Conservation (phyloP, 2,113 vertebrate species). For the Danio rerio region DNA sequence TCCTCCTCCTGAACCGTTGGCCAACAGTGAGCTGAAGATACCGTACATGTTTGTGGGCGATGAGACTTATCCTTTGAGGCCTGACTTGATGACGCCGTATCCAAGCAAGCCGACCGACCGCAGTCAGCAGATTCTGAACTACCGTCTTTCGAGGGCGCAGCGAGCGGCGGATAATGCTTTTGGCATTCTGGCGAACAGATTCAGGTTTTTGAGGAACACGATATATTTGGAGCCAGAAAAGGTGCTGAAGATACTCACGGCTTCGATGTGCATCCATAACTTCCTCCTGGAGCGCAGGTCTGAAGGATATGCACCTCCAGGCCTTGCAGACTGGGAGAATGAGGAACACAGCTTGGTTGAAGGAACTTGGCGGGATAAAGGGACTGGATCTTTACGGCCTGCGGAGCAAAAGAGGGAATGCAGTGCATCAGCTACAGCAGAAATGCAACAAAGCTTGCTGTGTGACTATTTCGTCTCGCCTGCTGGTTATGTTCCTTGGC, state of each 20-base stretch:
- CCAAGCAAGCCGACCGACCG: constrained; percentile 17
- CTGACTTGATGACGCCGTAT: constrained; percentile 28
- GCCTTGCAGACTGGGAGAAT: constrained; percentile 35
- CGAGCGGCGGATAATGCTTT: constrained; percentile 45
- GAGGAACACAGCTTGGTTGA: constrained; percentile 33
- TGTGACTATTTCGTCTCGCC: constrained; percentile 34
- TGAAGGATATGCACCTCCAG: constrained; percentile 36
- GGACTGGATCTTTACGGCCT: not conserved
- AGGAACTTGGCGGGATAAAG: constrained; percentile 41
- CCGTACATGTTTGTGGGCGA: constrained; percentile 47
- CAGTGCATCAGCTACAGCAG: not conserved
- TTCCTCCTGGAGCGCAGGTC: constrained; percentile 36
- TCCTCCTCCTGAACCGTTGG: constrained; percentile 21
- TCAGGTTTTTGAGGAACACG: constrained; percentile 36
- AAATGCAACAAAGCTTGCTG: constrained; percentile 27
- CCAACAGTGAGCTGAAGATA: not conserved
- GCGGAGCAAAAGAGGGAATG: not conserved
- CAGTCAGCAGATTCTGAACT: constrained; percentile 31
- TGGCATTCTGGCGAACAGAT: constrained; percentile 47
- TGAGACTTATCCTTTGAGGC: constrained; percentile 31
- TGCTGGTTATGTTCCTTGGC: constrained; percentile 38
- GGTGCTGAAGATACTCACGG: constrained; percentile 39
- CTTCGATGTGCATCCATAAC: constrained; percentile 52
- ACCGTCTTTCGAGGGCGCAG: constrained; percentile 15
- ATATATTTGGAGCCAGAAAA: constrained; percentile 40